Evolutionary conservation across 1,140 invertebrate genomes (phyloP).

Genomic region (Harpegnathos saltator): DNA sequence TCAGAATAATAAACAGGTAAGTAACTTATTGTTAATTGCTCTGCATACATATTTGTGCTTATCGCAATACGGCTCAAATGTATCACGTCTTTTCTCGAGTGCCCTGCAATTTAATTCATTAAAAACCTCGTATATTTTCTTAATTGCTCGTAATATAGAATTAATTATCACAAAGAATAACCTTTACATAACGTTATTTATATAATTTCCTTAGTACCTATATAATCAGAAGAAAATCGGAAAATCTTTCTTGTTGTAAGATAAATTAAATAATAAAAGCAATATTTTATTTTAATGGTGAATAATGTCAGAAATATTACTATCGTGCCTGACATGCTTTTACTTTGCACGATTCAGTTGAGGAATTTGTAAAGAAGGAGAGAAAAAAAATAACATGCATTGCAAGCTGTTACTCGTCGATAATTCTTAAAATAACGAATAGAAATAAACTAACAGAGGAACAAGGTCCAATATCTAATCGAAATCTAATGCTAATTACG

Average conservation of each 20-base stretch:
- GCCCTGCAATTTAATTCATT: too few species aligned
- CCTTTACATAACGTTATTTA: too few species aligned
- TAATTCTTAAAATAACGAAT: not conserved
- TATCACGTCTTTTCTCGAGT: not conserved
- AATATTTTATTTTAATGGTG: too few species aligned
- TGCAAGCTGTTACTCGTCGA: not conserved
- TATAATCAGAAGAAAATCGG: too few species aligned
- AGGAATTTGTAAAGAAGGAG: not conserved
- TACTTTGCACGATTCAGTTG: not conserved
- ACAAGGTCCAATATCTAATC: not conserved
- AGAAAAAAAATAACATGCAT: constrained; percentile 5
- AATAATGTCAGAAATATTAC: constrained; percentile 68
- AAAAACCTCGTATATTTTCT: too few species aligned
- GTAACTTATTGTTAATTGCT: constrained; percentile 31
- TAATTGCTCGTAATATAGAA: too few species aligned
- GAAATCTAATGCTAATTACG: too few species aligned
- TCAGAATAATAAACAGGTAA: constrained; percentile 34
- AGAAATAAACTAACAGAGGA: not conserved
- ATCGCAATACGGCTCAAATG: not conserved
- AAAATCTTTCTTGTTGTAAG: too few species aligned
- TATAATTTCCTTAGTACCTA: too few species aligned
- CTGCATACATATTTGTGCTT: not conserved
- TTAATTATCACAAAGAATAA: too few species aligned
- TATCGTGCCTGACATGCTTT: constrained; percentile 66
- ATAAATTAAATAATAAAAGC: too few species aligned